phyloP scores from a whole-genome alignment of 2,797 vertebrate species.

The Antennarius maculatus region DNA sequence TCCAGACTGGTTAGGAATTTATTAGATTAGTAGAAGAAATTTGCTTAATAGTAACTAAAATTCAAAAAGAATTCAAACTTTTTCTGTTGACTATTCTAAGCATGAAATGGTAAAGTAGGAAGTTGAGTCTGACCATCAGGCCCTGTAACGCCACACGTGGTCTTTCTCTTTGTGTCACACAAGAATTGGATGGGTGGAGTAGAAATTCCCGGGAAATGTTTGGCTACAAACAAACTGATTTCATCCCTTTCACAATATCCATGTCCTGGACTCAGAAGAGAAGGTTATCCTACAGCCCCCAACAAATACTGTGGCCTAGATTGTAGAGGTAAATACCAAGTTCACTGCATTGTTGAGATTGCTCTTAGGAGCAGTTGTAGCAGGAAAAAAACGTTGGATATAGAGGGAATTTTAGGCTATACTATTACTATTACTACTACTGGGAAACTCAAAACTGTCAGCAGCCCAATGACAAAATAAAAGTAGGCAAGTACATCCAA shows the following conservation, averaged over 20 bases:
- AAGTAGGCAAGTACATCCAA: not conserved
- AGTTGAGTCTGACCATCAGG: too few species aligned
- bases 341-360: not conserved
- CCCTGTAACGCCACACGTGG: not conserved
- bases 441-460: not conserved
- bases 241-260: not conserved
- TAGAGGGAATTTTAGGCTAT: not conserved
- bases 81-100: not conserved
- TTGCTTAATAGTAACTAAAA: not conserved
- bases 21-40: not conserved
- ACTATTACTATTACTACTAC: not conserved
- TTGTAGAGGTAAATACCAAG: too few species aligned
- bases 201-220: too few species aligned
- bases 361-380: not conserved
- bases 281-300: not conserved
- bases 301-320: too few species aligned
- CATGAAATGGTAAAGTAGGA: not conserved
- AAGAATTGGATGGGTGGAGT: not conserved
- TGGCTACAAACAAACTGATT: not conserved
- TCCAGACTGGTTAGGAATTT: not conserved
- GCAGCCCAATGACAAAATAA: not conserved
- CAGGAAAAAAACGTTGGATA: not conserved
- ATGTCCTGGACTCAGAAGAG: not conserved
- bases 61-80: not conserved
- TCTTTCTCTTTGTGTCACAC: not conserved